A percentile compares a stretch with the other conserved stretches of the same genome.
Conservation (phyloP, 2,888 invertebrate species). For the Trachelus iudaicus region DNA sequence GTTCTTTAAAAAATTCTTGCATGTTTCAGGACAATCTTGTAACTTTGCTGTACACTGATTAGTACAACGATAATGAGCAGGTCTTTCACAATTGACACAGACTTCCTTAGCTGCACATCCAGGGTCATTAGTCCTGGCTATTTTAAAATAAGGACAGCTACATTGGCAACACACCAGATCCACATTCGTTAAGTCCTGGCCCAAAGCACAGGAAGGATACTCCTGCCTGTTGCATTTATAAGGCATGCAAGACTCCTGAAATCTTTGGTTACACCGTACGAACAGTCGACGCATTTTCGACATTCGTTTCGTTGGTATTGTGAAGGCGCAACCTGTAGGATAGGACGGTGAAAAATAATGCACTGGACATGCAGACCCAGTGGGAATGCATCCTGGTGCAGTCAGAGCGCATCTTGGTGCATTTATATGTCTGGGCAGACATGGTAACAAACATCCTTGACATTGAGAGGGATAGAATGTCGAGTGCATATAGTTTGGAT, state of each 20-base stretch:
- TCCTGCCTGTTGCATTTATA: neutral
- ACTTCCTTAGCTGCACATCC: neutral
- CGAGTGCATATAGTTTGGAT: neutral
- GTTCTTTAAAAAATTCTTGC: neutral
- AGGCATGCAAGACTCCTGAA: neutral
- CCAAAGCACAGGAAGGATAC: neutral
- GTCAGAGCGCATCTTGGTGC: neutral
- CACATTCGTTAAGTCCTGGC: neutral
- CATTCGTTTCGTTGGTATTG: neutral
- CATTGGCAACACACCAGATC: constrained; percentile 34
- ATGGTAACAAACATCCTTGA: neutral
- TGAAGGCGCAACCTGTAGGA: neutral
- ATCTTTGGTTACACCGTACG: neutral
- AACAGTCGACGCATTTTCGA: neutral
- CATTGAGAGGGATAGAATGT: neutral
- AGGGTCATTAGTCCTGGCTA: neutral
- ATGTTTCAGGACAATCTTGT: neutral
- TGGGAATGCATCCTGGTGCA: neutral
- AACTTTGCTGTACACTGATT: neutral
- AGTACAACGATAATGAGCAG: neutral
- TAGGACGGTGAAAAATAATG: neutral
- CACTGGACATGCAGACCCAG: neutral
- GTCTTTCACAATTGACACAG: neutral
- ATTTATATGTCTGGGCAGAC: neutral
- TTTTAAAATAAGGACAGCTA: constrained; percentile 31